Percentiles rank a stretch among this genome's conserved stretches.
Conservation (phyloP, 1,140 invertebrate genomes). For the Dreissena polymorpha region DNA sequence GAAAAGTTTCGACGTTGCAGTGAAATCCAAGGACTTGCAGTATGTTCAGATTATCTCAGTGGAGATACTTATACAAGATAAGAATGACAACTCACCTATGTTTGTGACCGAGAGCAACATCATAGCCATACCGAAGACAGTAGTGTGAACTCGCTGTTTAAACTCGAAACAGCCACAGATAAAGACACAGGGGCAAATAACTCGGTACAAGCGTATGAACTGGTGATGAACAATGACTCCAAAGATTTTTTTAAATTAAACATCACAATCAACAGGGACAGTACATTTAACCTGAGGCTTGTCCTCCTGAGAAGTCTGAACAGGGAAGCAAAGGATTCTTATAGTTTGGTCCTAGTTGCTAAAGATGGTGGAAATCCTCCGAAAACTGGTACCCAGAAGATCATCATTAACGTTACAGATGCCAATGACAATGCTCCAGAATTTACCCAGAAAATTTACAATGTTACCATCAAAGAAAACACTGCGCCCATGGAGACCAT, state of each 20-base stretch:
- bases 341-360: constrained; percentile 67
- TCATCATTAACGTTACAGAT: constrained; percentile 79
- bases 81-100: constrained; percentile 75
- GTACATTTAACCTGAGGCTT: constrained; percentile 67
- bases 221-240: constrained; percentile 50
- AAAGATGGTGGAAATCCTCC: constrained; percentile 69
- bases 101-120: constrained; percentile 64
- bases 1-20: constrained; percentile 40
- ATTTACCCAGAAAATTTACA: constrained; percentile 66
- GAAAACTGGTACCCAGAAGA: constrained; percentile 63
- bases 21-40: constrained; percentile 20
- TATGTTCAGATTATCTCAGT: constrained; percentile 52
- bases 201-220: constrained; percentile 65
- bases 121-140: constrained; percentile 69
- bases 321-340: constrained; percentile 66
- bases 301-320: constrained; percentile 64
- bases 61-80: constrained; percentile 62
- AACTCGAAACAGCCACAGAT: constrained; percentile 68
- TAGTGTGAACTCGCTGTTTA: constrained; percentile 59
- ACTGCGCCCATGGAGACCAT: constrained; percentile 56
- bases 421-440: constrained; percentile 81
- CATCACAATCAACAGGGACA: constrained; percentile 61
- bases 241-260: constrained; percentile 62
- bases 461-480: constrained; percentile 86
- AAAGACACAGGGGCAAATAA: constrained; percentile 68